Evolutionary conservation across 2,888 invertebrate genomes (phyloP).

Genomic region (Cantharis nigra): DNA sequence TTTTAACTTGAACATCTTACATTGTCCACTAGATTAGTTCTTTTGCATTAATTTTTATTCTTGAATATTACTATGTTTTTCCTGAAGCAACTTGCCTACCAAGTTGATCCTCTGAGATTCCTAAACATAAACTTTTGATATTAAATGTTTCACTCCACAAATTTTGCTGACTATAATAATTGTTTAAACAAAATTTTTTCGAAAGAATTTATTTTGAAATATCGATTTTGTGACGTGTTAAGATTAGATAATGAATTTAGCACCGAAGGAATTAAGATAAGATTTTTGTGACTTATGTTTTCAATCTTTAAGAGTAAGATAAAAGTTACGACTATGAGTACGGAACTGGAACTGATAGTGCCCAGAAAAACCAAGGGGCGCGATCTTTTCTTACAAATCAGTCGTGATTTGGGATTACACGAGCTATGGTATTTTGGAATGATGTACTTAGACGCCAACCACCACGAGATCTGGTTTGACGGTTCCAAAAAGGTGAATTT

Average conservation of each 20-base stretch:
- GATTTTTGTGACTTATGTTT: neutral
- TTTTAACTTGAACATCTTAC: neutral
- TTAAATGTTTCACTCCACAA: neutral
- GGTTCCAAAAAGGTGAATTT: constrained; percentile 48
- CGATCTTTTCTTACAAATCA: constrained; percentile 47
- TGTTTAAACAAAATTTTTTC: neutral
- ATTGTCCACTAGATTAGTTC: neutral
- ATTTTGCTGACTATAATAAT: neutral
- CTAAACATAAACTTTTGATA: neutral
- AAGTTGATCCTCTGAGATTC: neutral
- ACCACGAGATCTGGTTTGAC: constrained; percentile 50
- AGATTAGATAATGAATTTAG: neutral
- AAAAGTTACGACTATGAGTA: constrained; percentile 47
- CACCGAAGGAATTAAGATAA: neutral
- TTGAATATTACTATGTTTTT: neutral
- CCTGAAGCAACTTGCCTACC: neutral
- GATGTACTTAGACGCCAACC: constrained; percentile 42
- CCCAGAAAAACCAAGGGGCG: constrained; percentile 42
- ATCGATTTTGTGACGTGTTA: neutral
- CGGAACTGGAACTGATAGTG: constrained; percentile 49
- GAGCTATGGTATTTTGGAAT: constrained; percentile 54
- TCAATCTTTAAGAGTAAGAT: constrained; percentile 30
- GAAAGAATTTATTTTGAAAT: neutral
- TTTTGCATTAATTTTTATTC: neutral
- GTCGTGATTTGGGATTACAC: constrained; percentile 48